Base-by-base conservation (phyloP, 1,140 invertebrate genomes). In the Triops longicaudatus region DNA sequence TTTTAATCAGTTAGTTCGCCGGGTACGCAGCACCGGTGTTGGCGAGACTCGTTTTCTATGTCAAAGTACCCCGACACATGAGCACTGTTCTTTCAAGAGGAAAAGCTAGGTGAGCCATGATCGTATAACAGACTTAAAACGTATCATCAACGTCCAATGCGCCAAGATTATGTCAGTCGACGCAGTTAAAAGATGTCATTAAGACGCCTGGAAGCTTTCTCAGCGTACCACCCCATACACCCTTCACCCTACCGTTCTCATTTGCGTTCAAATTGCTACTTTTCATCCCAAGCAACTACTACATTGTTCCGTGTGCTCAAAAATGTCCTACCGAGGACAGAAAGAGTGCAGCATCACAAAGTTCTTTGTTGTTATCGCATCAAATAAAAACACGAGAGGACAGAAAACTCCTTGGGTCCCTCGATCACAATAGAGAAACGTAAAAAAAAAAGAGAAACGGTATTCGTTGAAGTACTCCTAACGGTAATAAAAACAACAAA, bases 11-110 rank as follows among this genome's bases (percentile, higher is more conserved):
- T 37, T 37, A 4, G 31, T 37, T 37, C 31, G 7, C 31, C 31
- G 31, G 31, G 71, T 77, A 77, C 17, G 37, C 71, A 10, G n/a
- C 28, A 63, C 73, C 76, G 14, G 76, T 17, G 4, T 17, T 22
- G n/a, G 7, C 42, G n/a, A 12, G 41, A 17, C 31, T 37, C 31
- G 31, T 37, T 37, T 37, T 37, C 31, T 37, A 37, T 2, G 31
- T 37, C 31, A 37, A 37, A 37, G 31, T 37, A 37, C 31, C 31
- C 31, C 2, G 31, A 7, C 26, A 73, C 14, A 26, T 41, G 37
- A 73, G 6, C 22, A 72, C 9, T 27, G 22, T 72, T 22, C 26
- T 72, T 72, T 26, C 71, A 72, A 72, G 71, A 72, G 26, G 26
- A 72, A 72, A 72, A 72, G 71, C 2, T 27, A 72, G 26, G 71